Base-by-base conservation (phyloP, 1,140 invertebrate species). In the Drosophila navojoa region DNA sequence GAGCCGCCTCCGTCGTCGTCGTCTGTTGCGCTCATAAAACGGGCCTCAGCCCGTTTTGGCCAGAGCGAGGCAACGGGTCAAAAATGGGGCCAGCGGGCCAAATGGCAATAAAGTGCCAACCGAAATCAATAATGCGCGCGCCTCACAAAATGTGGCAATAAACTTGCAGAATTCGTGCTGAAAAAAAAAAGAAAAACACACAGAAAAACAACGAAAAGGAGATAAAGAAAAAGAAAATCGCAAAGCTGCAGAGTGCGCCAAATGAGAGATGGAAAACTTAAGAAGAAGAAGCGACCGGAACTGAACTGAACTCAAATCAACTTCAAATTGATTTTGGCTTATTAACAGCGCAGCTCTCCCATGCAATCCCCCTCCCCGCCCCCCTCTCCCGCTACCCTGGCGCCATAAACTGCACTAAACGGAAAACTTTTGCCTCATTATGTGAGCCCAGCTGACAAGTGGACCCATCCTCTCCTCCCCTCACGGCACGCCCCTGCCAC, bases 21-120 rank as follows among this genome's bases (percentile, higher is more conserved):
- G 81, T 86, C 81, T 85, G 81, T 67, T 85, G 52, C 74, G 78
- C 62, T 54, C 81, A 78, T 85, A 85, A 85, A 85, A 84, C 52
- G 19, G 50, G 38, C 47, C 54, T 13, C 9, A n/a, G 50, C 67
- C 29, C 35, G 44, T 19, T 45, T 15, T 13, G 6, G 40, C 10
- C 15, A 13, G 38, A 59, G 58, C 49, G 52, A 15, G 38, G 47
- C 38, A 66, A 72, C 55, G 70, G 64, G 64, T 73, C 71, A 73
- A 73, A 38, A 69, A 35, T 60, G 70, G 40, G 22, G 55, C 70
- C 45, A 38, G 35, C 55, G 40, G 52, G 63, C 29, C 70, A 67
- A 71, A 67, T 54, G 52, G 66, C 70, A 76, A 86, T 84, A 84
- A 84, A 84, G 45, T 79, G 58, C 32, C 63, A 76, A 73, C 70